phyloP scores from a whole-genome alignment of 2,113 vertebrate species.

The Bubo bubo region DNA sequence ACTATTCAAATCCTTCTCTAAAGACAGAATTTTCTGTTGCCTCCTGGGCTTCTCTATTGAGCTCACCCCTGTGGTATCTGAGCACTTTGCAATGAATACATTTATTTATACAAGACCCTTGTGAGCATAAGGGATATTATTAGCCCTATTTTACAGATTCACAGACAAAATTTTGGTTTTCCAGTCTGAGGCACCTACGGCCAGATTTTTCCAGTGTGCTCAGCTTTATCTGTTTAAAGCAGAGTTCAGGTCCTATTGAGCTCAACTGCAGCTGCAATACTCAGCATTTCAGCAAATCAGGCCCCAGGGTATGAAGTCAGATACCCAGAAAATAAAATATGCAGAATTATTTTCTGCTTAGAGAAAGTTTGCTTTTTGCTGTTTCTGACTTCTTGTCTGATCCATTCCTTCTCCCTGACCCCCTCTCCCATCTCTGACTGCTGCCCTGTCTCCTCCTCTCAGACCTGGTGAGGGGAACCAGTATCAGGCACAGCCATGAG shows the following conservation, averaged over 20 bases:
- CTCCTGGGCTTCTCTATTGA: conserved; percentile 30
- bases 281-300: conserved; percentile 30
- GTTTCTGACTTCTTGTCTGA: background rate
- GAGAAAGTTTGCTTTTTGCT: background rate
- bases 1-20: conserved; percentile 15
- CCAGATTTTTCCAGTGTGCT: conserved; percentile 8
- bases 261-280: conserved; percentile 1
- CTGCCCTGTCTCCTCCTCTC: background rate
- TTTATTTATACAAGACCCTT: conserved; percentile 36
- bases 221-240: conserved; percentile 24
- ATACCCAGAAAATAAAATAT: background rate
- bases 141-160: conserved; percentile 6
- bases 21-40: conserved; percentile 37
- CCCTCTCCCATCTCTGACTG: background rate
- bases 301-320: background rate
- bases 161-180: background rate
- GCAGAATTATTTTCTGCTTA: background rate
- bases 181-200: background rate
- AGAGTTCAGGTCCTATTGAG: conserved; percentile 24
- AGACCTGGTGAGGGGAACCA: background rate
- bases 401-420: background rate
- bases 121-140: conserved; percentile 34
- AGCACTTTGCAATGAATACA: conserved; percentile 1
- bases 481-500: background rate
- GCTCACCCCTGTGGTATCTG: background rate